Base-by-base conservation (phyloP, 2,113 vertebrate species). In the Turdus rufiventris region DNA sequence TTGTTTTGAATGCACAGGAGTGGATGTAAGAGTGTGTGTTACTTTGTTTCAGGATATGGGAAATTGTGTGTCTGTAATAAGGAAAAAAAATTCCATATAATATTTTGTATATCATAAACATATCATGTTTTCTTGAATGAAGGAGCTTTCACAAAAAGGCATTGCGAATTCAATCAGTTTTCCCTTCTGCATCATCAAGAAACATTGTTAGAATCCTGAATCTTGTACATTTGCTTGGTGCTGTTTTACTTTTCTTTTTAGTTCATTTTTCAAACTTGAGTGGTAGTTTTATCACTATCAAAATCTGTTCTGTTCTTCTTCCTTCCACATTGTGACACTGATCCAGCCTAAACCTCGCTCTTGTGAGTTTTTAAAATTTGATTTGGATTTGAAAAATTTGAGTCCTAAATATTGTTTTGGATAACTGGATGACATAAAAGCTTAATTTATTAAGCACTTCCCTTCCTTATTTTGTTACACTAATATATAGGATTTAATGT, bases 361-460 rank as follows among this genome's bases (percentile, higher is more conserved):
- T 50, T 42, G 18, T 0, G 2, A 8, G 4, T 33, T 45, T 75
- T 61, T 31, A 33, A 7, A 14, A 14, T 74, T 66, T 67, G 56
- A 26, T 73, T 66, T 31, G 25, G 23, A 31, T 65, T 76, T 71
- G 23, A 42, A 94, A 81, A 74, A 43, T 36, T 45, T 10, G 36
- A 58, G n/a, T 78, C 61, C n/a, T 42, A 58, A 75, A 51, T 80
- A 65, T 4, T 90, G 29, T 8, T 31, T 48, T 57, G 56, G 29
- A 60, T 94, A 83, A 63, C 38, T 73, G 57, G 71, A 31, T 54
- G 89, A 54, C 89, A 72, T 81, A 62, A 91, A 94, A 79, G 66
- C 34, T 3, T 76, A 92, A 76, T 80, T 76, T 68, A 63, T 62
- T 85, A 50, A 68, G 40, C 57, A 88, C 66, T 79, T 90, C 63